Conservation (phyloP, 2,797 vertebrate species). For the Sebastes oblongus region DNA sequence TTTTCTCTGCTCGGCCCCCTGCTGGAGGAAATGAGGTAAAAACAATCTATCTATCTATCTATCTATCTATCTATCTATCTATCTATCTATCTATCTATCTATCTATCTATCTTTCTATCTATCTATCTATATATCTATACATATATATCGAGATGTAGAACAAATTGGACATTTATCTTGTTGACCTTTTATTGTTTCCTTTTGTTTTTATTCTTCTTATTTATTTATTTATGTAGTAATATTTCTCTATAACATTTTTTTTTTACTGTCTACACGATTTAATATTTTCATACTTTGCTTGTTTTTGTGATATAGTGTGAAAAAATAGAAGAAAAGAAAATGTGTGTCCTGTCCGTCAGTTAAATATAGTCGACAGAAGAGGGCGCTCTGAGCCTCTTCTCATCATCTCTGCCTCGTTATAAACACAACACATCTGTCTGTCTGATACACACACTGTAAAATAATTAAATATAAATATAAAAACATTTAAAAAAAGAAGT, state of each 20-base stretch:
- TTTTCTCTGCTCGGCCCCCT: constrained; percentile 43
- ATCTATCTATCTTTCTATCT: neutral
- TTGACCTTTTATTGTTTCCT: neutral
- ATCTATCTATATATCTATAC: neutral
- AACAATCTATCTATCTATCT: neutral
- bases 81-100: neutral
- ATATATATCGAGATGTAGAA: neutral
- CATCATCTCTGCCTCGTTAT: neutral
- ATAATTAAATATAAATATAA: neutral
- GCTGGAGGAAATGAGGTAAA: constrained; percentile 54
- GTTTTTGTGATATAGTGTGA: neutral
- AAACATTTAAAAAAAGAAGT: no score
- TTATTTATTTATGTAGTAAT: neutral
- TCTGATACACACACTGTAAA: no score
- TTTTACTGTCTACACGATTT: neutral
- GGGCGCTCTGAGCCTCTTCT: constrained; percentile 1
- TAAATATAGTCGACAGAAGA: neutral
- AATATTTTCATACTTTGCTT: neutral
- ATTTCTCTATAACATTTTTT: neutral
- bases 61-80: neutral
- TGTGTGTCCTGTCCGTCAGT: neutral
- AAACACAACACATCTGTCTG: neutral
- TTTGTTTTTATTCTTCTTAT: neutral
- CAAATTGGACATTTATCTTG: neutral
- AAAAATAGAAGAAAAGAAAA: no score